Evolutionary conservation across 1,140 invertebrate species (phyloP).

Genomic region (Anoplolepis gracilipes): DNA sequence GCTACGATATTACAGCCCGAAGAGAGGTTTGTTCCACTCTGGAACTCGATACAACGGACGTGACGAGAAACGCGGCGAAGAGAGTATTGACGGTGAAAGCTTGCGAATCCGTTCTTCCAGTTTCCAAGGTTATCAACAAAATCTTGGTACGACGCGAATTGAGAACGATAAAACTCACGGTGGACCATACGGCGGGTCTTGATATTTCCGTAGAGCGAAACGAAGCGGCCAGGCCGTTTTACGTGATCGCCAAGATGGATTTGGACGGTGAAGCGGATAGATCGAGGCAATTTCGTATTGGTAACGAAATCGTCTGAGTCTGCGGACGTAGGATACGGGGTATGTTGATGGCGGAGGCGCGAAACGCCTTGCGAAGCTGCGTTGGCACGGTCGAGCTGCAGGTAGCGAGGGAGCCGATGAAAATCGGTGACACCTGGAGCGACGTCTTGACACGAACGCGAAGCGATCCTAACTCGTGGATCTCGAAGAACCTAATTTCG

Average conservation of each 20-base stretch:
- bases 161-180: slow-evolving; percentile 78
- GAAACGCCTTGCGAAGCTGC: slow-evolving; percentile 86
- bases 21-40: slow-evolving; percentile 78
- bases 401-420: slow-evolving; percentile 75
- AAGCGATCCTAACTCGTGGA: slow-evolving; percentile 80
- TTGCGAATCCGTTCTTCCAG: too few relatives aligned
- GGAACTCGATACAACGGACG: slow-evolving; percentile 60
- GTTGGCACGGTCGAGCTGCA: slow-evolving; percentile 79
- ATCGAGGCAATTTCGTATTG: slow-evolving; percentile 84
- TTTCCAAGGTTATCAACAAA: slow-evolving; percentile 13
- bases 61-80: slow-evolving; percentile 70
- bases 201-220: slow-evolving; percentile 79
- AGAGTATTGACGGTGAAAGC: slow-evolving; percentile 37
- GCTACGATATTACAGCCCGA: slow-evolving; percentile 76
- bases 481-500: slow-evolving; percentile 49
- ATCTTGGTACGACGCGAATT: slow-evolving; percentile 76
- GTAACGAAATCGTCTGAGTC: slow-evolving; percentile 90
- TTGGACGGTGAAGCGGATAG: slow-evolving; percentile 76
- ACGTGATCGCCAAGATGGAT: slow-evolving; percentile 81
- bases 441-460: slow-evolving; percentile 68
- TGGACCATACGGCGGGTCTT: slow-evolving; percentile 69
- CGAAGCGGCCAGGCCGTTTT: slow-evolving; percentile 79
- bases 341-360: slow-evolving; percentile 88
- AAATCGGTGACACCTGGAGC: slow-evolving; percentile 77
- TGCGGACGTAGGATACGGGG: slow-evolving; percentile 89